A percentile compares a stretch with the other conserved stretches of the same genome.
phyloP scores from a whole-genome alignment of 2,888 invertebrate genomes.

The Eupeodes latifasciatus region DNA sequence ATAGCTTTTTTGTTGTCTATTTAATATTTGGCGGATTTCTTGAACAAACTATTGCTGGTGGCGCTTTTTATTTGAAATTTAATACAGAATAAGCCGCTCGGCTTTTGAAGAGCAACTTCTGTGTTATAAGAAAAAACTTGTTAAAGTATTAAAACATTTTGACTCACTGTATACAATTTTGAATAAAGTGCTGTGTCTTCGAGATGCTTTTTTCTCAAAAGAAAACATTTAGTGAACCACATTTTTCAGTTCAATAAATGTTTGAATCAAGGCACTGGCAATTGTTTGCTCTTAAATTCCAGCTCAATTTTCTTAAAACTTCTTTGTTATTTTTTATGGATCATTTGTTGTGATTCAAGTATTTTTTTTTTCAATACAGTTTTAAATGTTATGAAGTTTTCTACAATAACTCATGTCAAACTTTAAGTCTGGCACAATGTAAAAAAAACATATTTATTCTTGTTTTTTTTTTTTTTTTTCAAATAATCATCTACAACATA shows the following conservation, averaged over 20 bases:
- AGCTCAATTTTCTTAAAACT: neutral
- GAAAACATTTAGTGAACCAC: neutral
- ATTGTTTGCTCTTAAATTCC: neutral
- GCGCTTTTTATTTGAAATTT: neutral
- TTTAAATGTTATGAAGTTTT: constrained; percentile 1
- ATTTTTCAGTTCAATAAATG: neutral
- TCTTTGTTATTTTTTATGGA: constrained; percentile 6
- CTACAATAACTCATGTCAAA: neutral
- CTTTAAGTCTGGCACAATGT: neutral
- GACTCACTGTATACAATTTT: neutral
- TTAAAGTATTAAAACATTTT: neutral
- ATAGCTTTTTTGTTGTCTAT: constrained; percentile 15
- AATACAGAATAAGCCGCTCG: neutral
- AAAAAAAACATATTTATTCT: constrained; percentile 1
- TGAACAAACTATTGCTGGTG: neutral
- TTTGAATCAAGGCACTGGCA: neutral
- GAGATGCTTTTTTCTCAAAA: too few species aligned
- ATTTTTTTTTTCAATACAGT: neutral
- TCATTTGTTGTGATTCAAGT: constrained; percentile 2
- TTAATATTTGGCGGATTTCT: neutral
- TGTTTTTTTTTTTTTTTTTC: constrained; percentile 13
- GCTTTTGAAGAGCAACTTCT: neutral
- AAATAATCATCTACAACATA: constrained; percentile 5
- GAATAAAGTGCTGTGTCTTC: neutral
- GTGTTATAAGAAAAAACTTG: neutral